Percentiles rank a stretch among this genome's conserved stretches.
These are phyloP conservation scores for Polymixis lichenea DNA, from an alignment of 2,888 invertebrate genomes.

Conservation along the genomic window DNA sequence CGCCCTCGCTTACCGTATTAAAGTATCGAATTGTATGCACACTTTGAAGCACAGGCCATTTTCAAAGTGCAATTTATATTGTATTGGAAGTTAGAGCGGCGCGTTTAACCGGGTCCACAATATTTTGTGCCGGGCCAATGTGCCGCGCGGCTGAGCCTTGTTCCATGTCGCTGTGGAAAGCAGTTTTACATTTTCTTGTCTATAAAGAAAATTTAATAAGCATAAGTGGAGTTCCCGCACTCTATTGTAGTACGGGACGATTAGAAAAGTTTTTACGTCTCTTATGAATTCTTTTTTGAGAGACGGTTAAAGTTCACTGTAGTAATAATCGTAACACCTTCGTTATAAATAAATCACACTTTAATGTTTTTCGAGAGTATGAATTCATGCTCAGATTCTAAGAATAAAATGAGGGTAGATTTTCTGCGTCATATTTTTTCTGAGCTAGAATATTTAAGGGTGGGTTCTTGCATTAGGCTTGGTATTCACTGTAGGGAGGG, in stretches of 20 bases:
- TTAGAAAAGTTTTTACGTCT: conserved; percentile 75
- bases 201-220: conserved; percentile 81
- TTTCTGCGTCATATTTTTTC: conserved; percentile 27
- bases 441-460: conserved; percentile 39
- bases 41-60: conserved; percentile 84
- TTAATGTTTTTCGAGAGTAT: conserved; percentile 36
- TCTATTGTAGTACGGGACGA: conserved; percentile 73
- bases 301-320: conserved; percentile 61
- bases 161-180: conserved; percentile 74
- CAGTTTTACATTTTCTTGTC: conserved; percentile 81
- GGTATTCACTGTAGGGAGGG: conserved; percentile 34
- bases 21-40: conserved; percentile 82
- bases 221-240: conserved; percentile 78
- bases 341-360: conserved; percentile 67
- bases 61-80: conserved; percentile 90
- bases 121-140: conserved; percentile 87
- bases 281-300: conserved; percentile 57
- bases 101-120: conserved; percentile 84
- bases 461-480: conserved; percentile 30
- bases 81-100: conserved; percentile 88
- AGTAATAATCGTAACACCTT: conserved; percentile 64
- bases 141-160: conserved; percentile 81
- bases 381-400: conserved; percentile 35
- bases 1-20: conserved; percentile 77
- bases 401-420: conserved; percentile 36